phyloP scores from a whole-genome alignment of 1,140 invertebrate genomes.

The Tenebrio molitor region DNA sequence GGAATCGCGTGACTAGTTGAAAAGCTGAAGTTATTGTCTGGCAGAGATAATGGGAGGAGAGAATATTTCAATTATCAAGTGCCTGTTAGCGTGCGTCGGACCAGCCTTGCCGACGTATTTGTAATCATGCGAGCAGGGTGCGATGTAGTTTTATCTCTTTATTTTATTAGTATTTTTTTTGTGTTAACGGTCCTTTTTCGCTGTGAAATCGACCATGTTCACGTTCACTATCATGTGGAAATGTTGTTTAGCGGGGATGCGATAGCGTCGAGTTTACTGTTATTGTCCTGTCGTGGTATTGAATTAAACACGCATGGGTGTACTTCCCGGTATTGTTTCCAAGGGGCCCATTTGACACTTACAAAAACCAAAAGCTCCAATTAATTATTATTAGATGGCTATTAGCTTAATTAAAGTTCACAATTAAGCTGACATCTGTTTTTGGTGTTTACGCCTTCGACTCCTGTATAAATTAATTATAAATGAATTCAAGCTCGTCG shows the following conservation, averaged over 20 bases:
- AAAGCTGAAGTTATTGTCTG: slow-evolving; percentile 43
- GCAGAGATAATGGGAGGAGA: slow-evolving; percentile 35
- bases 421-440: background rate
- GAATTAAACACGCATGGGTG: slow-evolving; percentile 41
- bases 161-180: slow-evolving; percentile 39
- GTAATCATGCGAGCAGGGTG: slow-evolving; percentile 33
- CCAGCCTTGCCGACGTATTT: slow-evolving; percentile 14
- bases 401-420: slow-evolving; percentile 15
- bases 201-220: slow-evolving; percentile 40
- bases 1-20: slow-evolving; percentile 42
- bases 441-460: background rate
- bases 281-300: slow-evolving; percentile 41
- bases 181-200: slow-evolving; percentile 28
- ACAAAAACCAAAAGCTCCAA: slow-evolving; percentile 12
- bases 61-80: slow-evolving; percentile 45
- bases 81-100: slow-evolving; percentile 9
- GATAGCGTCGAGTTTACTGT: slow-evolving; percentile 39
- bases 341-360: background rate
- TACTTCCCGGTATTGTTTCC: slow-evolving; percentile 18
- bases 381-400: slow-evolving; percentile 11
- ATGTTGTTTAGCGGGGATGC: slow-evolving; percentile 37
- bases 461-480: background rate
- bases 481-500: background rate
- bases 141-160: slow-evolving; percentile 27
- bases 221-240: slow-evolving; percentile 38